Evolutionary conservation across 2,888 invertebrate species (phyloP), one percentile per base, ranked within the genome.

Genomic region (Eurois occulta): DNA sequence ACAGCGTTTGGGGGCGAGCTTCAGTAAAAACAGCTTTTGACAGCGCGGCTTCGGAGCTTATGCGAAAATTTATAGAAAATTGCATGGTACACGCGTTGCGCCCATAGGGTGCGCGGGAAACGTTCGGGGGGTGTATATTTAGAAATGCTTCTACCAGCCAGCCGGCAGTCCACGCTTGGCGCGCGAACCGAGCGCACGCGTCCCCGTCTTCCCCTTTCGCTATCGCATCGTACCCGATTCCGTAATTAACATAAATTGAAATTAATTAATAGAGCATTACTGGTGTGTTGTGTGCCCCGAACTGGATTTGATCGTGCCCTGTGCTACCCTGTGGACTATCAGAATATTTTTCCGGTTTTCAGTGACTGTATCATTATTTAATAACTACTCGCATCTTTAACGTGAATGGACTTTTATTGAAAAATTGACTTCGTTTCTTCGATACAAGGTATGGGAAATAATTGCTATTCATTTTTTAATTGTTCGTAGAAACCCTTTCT

Each of bases 61-160:
- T 93, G 94, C 94, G 96, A 96, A 95, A 96, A 95, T 96, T 95
- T 96, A 96, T 96, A 95, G 96, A 96, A 96, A 96, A 96, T 95
- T 96, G 96, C 95, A 96, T 94, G 94, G 92, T 91, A 93, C 93
- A 94, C 93, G 94, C 94, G 95, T 94, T 94, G 95, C 94, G 95
- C 93, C 91, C 92, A 89, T 91, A 89, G 91, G 91, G 89, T 90
- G 95, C 95, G 96, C 95, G 95, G 93, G 92, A 93, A 94, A 89
- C 90, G 84, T 81, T 91, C 91, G 94, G 93, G 95, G 95, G 95
- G 95, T 95, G 95, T 96, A 95, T 96, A 96, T 96, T 96, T 96
- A 96, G 96, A 95, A 95, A 94, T 93, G 94, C 92, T 92, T 87
- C 89, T 89, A 90, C 90, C 92, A 89, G 90, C 91, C 89, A 89